Percentiles rank a stretch among this genome's conserved stretches.
Evolutionary conservation across 1,140 invertebrate species (phyloP).

Genomic region (Bombyx mandarina): DNA sequence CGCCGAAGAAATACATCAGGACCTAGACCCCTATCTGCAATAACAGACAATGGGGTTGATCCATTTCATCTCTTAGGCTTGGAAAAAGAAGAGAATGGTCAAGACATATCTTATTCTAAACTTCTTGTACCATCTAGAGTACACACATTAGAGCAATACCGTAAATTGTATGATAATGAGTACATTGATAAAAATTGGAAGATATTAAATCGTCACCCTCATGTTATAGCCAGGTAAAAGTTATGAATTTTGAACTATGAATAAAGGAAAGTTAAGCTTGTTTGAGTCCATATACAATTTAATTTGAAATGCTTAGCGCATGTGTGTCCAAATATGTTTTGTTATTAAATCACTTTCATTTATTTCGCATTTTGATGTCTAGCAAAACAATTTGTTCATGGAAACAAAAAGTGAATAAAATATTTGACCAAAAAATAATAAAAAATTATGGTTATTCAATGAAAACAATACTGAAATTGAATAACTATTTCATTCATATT

Average conservation of each 20-base stretch:
- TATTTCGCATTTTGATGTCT: background rate
- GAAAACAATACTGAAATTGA: too few species aligned
- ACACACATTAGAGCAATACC: conserved; percentile 68
- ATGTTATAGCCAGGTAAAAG: conserved; percentile 77
- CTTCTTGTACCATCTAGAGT: conserved; percentile 83
- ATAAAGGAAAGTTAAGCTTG: background rate
- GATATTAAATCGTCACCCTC: conserved; percentile 66
- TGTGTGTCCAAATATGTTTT: background rate
- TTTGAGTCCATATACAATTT: background rate
- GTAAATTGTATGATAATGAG: conserved; percentile 71
- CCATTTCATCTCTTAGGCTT: conserved; percentile 88
- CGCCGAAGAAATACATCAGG: conserved; percentile 85
- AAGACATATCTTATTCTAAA: conserved; percentile 89
- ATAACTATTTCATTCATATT: too few species aligned
- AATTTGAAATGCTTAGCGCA: conserved; percentile 5
- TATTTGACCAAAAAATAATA: too few species aligned
- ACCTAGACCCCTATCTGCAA: conserved; percentile 85
- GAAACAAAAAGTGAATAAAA: too few species aligned
- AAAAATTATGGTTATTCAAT: too few species aligned
- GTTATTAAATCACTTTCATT: background rate
- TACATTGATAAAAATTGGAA: conserved; percentile 69
- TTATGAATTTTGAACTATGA: background rate
- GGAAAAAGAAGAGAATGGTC: conserved; percentile 86
- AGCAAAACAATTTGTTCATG: too few species aligned
- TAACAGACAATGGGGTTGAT: conserved; percentile 88